Conservation (phyloP, 1,140 invertebrate species). For the Marisa cornuarietis region DNA sequence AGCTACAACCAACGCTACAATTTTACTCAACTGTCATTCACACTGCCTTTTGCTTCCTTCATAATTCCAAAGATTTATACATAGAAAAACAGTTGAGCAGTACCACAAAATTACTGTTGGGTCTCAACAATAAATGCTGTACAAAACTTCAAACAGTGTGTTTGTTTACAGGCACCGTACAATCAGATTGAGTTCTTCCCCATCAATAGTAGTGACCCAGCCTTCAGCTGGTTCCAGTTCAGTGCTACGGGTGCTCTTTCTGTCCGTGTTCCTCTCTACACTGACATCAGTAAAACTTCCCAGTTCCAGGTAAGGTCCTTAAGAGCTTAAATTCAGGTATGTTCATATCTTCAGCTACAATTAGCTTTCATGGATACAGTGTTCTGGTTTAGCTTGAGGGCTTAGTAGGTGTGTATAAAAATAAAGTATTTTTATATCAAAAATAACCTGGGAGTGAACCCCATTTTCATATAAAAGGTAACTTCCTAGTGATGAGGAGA, state of each 20-base stretch:
- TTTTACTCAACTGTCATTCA: no score
- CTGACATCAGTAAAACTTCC: slow-evolving; percentile 12
- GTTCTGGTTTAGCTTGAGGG: no score
- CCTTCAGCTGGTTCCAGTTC: slow-evolving; percentile 42
- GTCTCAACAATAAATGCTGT: not conserved
- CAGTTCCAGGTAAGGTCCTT: slow-evolving; percentile 2
- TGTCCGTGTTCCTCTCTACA: slow-evolving; percentile 28
- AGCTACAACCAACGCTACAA: no score
- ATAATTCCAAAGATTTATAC: not conserved
- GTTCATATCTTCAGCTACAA: no score
- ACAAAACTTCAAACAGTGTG: not conserved
- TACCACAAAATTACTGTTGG: not conserved
- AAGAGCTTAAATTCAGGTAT: not conserved
- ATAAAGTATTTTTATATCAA: no score
- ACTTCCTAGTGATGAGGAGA: not conserved
- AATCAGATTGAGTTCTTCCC: slow-evolving; percentile 36
- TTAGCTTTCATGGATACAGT: no score
- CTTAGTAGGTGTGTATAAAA: no score
- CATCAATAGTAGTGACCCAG: slow-evolving; percentile 22
- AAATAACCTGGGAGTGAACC: no score
- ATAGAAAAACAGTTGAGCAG: not conserved
- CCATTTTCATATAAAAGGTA: no score
- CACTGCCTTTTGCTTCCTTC: no score
- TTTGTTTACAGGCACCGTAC: slow-evolving; percentile 45
- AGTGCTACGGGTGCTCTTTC: slow-evolving; percentile 42